Evolutionary conservation across 2,888 invertebrate species (phyloP).

Genomic region (Ceramica pisi): DNA sequence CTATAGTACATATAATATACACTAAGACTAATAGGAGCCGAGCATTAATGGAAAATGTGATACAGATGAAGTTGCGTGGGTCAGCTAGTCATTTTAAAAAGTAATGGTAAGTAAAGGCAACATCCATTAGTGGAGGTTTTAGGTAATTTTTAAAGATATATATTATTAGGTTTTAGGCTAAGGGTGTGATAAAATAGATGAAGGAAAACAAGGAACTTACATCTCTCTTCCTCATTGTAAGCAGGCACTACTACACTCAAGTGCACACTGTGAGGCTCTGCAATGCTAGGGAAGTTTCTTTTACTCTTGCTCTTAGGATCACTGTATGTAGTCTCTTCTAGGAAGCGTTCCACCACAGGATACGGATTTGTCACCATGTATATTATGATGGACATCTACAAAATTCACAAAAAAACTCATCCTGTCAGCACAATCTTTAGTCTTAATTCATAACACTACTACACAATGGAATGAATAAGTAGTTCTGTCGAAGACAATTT

Average conservation of each 20-base stretch:
- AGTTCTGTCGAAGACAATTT: neutral
- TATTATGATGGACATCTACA: constrained; percentile 92
- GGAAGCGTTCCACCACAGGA: constrained; percentile 92
- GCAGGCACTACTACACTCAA: constrained; percentile 98
- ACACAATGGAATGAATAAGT: neutral
- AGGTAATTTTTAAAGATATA: neutral
- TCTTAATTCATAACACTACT: neutral
- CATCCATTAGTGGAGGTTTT: neutral
- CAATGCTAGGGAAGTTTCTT: constrained; percentile 93
- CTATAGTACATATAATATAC: too few species aligned
- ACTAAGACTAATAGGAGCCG: too few species aligned
- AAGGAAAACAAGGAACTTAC: constrained; percentile 90
- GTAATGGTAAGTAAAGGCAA: too few species aligned
- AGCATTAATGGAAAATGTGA: too few species aligned
- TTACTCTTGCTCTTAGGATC: constrained; percentile 90
- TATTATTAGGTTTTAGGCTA: neutral
- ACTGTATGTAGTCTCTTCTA: constrained; percentile 94
- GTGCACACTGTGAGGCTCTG: constrained; percentile 93
- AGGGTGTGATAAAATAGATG: too few species aligned
- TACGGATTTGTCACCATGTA: constrained; percentile 92
- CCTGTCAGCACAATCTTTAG: neutral
- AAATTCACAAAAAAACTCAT: constrained; percentile 54
- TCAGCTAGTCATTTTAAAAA: neutral
- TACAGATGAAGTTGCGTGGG: too few species aligned
- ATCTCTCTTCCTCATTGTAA: constrained; percentile 98